Evolutionary conservation across 2,888 invertebrate genomes (phyloP).

Genomic region (Tipula unca): DNA sequence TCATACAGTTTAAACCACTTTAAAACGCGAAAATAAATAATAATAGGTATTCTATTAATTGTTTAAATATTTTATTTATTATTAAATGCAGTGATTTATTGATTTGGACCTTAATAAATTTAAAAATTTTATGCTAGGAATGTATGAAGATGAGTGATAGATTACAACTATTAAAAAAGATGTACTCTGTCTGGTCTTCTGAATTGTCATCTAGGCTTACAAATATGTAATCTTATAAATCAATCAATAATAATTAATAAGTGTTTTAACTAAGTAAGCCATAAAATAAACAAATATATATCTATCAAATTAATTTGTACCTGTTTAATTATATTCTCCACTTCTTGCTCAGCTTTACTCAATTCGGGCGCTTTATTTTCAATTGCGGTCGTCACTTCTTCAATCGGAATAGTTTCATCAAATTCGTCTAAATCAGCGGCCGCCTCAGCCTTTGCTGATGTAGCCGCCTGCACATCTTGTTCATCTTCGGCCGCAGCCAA

Average conservation of each 20-base stretch:
- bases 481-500: slow-evolving; percentile 92
- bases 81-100: too few species aligned
- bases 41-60: too few species aligned
- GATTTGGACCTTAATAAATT: too few species aligned
- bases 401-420: slow-evolving; percentile 87
- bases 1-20: too few species aligned
- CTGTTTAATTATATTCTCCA: slow-evolving; percentile 62
- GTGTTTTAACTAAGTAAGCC: slow-evolving; percentile 22
- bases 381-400: slow-evolving; percentile 43
- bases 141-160: slow-evolving; percentile 42
- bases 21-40: too few species aligned
- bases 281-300: background rate
- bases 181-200: slow-evolving; percentile 41
- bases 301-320: slow-evolving; percentile 40
- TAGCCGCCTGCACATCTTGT: slow-evolving; percentile 85
- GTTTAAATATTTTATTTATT: too few species aligned
- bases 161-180: slow-evolving; percentile 32
- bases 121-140: background rate
- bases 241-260: slow-evolving; percentile 1
- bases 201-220: slow-evolving; percentile 20
- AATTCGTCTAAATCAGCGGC: slow-evolving; percentile 88
- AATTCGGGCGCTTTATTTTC: slow-evolving; percentile 47
- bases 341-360: slow-evolving; percentile 64
- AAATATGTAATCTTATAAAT: slow-evolving; percentile 20
- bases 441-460: slow-evolving; percentile 81